Evolutionary conservation across 2,113 vertebrate species (phyloP), one percentile per base, ranked within the genome.

Genomic region (Forbesichthys papilliferus): DNA sequence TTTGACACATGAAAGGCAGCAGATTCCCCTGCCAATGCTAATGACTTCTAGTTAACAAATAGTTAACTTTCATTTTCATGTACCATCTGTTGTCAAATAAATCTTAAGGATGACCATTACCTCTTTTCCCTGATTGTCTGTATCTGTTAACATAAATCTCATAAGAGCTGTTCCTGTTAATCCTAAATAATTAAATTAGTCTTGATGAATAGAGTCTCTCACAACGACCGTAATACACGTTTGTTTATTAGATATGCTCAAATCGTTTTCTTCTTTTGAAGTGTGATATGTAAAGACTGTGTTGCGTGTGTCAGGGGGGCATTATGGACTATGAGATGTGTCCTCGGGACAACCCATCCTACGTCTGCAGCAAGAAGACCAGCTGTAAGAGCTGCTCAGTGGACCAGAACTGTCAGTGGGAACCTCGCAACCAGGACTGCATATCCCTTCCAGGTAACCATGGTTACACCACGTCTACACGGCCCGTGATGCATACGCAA

Each of bases 371-470:
- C 84, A 99, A 99, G 89, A 98, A 96, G 86, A 98, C 96, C 18
- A 99, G 98, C 77, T 99, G 97, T 73, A 96, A 97, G 91, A 98
- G 96, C 90, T 99, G 98, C 77, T 93, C 96, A 14, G 89, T 96
- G 85, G 96, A 99, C 87, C 97, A 96, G 76, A 98, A 98, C 93
- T 99, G 98, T 73, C 98, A 99, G 85, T 99, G 98, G 97, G 98
- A 99, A 11, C 88, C 94, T 0, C 92, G 96, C 77, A 99, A 96
- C 81, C 97, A 98, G 81, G 96, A 99, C 75, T 99, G 98, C 86
- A 95, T 97, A 0, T 93, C 95, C 1, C 84, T 99, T 47, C 96
- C 98, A 1, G 98, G 98, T 99, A 86, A 61, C 7, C 7, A 67
- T 1, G 77, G 67, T 0, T 46, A 42, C 36, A 42, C 36, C 36